Conservation (phyloP, 2,888 invertebrate species). For the Drosophila fungiperda region DNA sequence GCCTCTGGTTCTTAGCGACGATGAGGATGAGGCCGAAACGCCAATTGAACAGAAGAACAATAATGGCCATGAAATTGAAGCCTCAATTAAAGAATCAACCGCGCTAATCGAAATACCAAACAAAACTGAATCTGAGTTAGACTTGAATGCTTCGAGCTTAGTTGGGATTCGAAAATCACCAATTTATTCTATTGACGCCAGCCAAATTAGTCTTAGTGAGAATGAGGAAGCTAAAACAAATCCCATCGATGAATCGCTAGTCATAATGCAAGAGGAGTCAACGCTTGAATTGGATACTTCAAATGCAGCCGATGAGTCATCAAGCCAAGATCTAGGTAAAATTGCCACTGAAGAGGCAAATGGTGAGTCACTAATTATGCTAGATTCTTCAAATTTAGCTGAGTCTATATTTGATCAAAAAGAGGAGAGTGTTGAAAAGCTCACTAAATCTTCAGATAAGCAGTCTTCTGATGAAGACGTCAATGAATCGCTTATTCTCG, state of each 20-base stretch:
- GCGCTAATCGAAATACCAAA: not conserved
- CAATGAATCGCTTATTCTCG: not conserved
- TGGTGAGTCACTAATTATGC: not conserved
- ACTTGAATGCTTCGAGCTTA: conserved; percentile 11
- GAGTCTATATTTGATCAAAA: not conserved
- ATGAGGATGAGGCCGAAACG: conserved; percentile 30
- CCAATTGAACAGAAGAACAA: not conserved
- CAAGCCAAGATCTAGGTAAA: not conserved
- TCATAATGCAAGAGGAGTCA: not conserved
- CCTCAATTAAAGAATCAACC: not conserved
- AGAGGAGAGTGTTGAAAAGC: not conserved
- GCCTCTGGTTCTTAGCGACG: conserved; percentile 68
- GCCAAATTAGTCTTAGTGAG: not conserved
- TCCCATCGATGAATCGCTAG: not conserved
- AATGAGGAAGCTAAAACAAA: not conserved
- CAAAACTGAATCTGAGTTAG: conserved; percentile 16
- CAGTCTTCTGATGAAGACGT: no score
- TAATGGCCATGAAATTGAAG: not conserved
- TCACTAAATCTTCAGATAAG: not conserved
- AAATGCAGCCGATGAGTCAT: not conserved
- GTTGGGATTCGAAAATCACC: conserved; percentile 15
- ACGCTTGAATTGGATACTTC: conserved; percentile 9
- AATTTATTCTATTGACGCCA: conserved; percentile 15
- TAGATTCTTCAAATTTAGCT: not conserved
- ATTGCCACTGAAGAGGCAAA: not conserved